Evolutionary conservation across 2,797 vertebrate species (phyloP), one percentile per base, ranked within the genome.

Genomic region (Hephaestus fuliginosus): DNA sequence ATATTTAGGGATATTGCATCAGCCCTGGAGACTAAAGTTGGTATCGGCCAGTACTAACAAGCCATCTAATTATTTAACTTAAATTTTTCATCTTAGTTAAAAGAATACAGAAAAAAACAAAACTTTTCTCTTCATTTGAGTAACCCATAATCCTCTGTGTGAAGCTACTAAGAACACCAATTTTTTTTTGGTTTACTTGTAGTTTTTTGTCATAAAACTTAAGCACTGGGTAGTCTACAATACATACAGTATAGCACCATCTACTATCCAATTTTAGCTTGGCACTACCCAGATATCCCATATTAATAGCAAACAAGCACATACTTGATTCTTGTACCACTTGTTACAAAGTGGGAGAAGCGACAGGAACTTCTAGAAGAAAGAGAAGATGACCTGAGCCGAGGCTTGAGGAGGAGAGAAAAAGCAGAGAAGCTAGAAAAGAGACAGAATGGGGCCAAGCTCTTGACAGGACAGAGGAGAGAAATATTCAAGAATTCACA

Each of bases 371-470:
- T 69, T 68, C 20, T 67, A 48, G 72, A 80, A 52, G 63, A 79
- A 64, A 52, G 51, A 73, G 62, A 78, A 66, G 57, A 75, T 41
- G 67, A 78, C 61, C 65, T 9, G 30, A 80, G 63, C 62, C 61
- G 81, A 74, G 76, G 66, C 62, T 77, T 66, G 39, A 70, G 46
- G 60, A 84, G 44, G 63, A 80, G 30, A 85, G 28, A 69, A 80
- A 84, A 82, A 71, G 18, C 33, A 67, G 7, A 22, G 33, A 81
- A 86, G 74, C 80, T 78, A n/a, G 61, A 82, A 71, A 86, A 69
- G 71, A 83, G 91, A 94, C 89, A 91, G 90, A 94, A 92, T 91
- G 88, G 77, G 91, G 91, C 81, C 86, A 71, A 80, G 62, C 55
- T 80, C 69, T 76, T 92, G 92, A 93, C 88, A 86, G 81, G 69